Base-by-base conservation (phyloP, 1,140 invertebrate species). In the Calephelis virginiensis region DNA sequence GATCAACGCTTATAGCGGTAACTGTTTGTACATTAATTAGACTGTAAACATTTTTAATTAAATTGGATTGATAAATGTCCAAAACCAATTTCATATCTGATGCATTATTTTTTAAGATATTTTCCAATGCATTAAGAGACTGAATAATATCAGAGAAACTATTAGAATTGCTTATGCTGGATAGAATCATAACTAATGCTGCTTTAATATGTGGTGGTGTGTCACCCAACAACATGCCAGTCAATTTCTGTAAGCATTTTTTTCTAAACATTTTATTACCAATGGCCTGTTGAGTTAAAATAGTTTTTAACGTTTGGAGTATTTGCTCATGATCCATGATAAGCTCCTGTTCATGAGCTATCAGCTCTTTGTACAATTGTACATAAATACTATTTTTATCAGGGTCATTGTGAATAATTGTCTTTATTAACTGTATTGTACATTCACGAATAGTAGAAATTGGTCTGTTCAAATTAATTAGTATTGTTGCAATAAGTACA, bases 241-340 rank as follows among this genome's bases (percentile, higher is more conserved):
- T 79, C 6, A 91, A 69, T 76, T 78, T 81, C 14, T 78, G 63
- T 6, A 88, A 63, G 40, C 85, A 89, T 62, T 89, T 89, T 62
- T 83, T 86, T 62, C 74, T 79, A 50, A 89, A 89, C 37, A 83
- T 53, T 69, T 87, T 89, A 37, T 79, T 83, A 13, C 68, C 78
- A 28, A 70, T 40, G 46, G 76, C 64, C 59, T 82, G 74, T 49
- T 80, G 66, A 1, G 78, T 82, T 8, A 89, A 50, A 67, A 89
- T 77, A 2, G 82, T 91, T 49, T 83, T 82, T 12, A 90, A 64
- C n/a, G 91, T 80, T 48, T 93, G 74, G 0, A 90, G 82, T 6
- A 94, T 66, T 67, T 94, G 95, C 63, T 95, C 93, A 67, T 91
- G 80, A 73, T 96, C 95, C 53, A 95, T 75, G 43, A 90, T 61